phyloP scores from a whole-genome alignment of 2,797 vertebrate genomes.

The Protonibea diacanthus region DNA sequence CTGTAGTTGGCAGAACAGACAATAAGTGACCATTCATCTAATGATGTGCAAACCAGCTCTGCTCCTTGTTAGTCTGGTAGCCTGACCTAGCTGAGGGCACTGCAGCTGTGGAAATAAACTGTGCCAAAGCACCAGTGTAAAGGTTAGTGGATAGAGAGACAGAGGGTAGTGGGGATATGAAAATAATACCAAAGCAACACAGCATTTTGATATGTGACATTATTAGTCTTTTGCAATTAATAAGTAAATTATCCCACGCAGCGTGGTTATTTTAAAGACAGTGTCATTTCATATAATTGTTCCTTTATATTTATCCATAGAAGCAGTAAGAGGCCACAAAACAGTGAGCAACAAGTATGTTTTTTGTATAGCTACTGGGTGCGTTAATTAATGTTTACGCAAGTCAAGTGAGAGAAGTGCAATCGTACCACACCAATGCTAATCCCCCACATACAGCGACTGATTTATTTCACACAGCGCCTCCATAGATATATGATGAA shows the following conservation, averaged over 20 bases:
- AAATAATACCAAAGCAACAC: conserved; percentile 1
- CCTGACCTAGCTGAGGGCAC: conserved; percentile 59
- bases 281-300: neutral
- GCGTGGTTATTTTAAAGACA: conserved; percentile 18
- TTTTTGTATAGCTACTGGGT: neutral
- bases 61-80: conserved; percentile 51
- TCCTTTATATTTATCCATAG: conserved; percentile 10
- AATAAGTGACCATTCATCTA: conserved; percentile 71
- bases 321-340: neutral
- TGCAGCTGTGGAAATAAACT: conserved; percentile 63
- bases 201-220: conserved; percentile 14
- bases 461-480: conserved; percentile 48
- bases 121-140: conserved; percentile 55
- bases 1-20: conserved; percentile 63
- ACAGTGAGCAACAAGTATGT: neutral
- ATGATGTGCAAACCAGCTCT: conserved; percentile 73
- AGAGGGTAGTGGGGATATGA: neutral
- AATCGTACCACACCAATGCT: conserved; percentile 29
- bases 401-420: conserved; percentile 30
- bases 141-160: conserved; percentile 26
- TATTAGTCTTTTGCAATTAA: neutral
- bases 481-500: conserved; percentile 67
- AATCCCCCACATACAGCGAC: conserved; percentile 35
- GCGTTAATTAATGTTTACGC: conserved; percentile 45
- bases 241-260: neutral